phyloP scores from a whole-genome alignment of 2,113 vertebrate genomes.

The Azemiops feae region DNA sequence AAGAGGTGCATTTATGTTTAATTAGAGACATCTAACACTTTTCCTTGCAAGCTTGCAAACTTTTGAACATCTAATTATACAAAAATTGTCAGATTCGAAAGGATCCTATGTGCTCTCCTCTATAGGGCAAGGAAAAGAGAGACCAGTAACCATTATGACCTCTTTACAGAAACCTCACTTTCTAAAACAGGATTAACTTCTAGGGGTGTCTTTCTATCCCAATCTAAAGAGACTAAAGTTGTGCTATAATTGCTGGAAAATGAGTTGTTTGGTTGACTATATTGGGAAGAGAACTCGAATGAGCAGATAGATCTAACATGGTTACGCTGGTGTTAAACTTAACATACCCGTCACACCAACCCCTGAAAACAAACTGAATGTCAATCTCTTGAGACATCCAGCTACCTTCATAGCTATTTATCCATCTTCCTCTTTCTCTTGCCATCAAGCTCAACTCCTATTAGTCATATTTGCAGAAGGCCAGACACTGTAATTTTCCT shows the following conservation, averaged over 20 bases:
- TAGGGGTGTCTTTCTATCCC: neutral
- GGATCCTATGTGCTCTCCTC: too few relatives aligned
- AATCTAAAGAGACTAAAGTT: neutral
- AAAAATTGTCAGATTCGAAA: neutral
- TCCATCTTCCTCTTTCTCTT: neutral
- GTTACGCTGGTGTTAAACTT: neutral
- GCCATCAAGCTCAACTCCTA: neutral
- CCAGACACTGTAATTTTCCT: neutral
- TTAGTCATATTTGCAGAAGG: neutral
- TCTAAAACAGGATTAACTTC: neutral
- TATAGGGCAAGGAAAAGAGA: neutral
- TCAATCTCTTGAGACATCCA: neutral
- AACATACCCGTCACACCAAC: neutral
- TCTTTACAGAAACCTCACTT: neutral
- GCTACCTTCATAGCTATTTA: neutral
- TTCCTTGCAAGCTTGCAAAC: neutral
- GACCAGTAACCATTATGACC: neutral
- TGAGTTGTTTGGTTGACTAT: neutral
- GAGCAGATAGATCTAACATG: neutral
- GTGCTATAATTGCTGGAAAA: neutral
- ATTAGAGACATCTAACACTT: neutral
- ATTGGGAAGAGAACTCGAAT: neutral
- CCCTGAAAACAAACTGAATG: neutral
- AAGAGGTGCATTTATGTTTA: neutral
- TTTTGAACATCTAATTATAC: neutral